Evolutionary conservation across 2,113 vertebrate genomes (phyloP).

Genomic region (Isichthys henryi): DNA sequence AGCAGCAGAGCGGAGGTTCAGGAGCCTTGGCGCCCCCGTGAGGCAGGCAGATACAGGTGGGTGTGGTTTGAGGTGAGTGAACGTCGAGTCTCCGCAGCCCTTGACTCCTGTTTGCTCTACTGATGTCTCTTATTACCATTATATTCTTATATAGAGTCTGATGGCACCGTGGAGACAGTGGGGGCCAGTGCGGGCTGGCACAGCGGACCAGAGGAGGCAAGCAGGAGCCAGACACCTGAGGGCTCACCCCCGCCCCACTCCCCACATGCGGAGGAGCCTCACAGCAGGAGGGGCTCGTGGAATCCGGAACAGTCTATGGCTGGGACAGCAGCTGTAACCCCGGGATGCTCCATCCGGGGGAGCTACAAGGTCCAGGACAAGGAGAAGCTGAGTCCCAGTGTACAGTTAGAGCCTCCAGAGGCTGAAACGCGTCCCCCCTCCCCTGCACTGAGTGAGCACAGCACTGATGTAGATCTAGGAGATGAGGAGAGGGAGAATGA

Average conservation of each 20-base stretch:
- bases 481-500: slow-evolving; percentile 23
- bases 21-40: slow-evolving; percentile 23
- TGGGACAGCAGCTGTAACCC: background rate
- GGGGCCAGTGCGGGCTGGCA: background rate
- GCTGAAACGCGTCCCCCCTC: background rate
- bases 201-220: background rate
- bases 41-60: slow-evolving; percentile 35
- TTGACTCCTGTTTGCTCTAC: background rate
- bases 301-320: background rate
- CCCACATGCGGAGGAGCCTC: background rate
- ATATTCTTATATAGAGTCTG: background rate
- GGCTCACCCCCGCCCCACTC: background rate
- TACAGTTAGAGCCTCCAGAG: background rate
- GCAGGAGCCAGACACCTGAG: background rate
- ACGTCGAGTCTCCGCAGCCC: background rate
- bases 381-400: background rate
- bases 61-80: background rate
- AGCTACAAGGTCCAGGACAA: background rate
- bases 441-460: background rate
- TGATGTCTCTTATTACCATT: background rate
- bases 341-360: no score
- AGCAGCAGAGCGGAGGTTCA: slow-evolving; percentile 8
- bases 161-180: background rate
- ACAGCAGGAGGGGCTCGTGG: background rate
- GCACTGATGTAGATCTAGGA: background rate